These are phyloP conservation scores for Orchesella flavescens DNA, from an alignment of 2,888 invertebrate genomes.

Conservation along the genomic window DNA sequence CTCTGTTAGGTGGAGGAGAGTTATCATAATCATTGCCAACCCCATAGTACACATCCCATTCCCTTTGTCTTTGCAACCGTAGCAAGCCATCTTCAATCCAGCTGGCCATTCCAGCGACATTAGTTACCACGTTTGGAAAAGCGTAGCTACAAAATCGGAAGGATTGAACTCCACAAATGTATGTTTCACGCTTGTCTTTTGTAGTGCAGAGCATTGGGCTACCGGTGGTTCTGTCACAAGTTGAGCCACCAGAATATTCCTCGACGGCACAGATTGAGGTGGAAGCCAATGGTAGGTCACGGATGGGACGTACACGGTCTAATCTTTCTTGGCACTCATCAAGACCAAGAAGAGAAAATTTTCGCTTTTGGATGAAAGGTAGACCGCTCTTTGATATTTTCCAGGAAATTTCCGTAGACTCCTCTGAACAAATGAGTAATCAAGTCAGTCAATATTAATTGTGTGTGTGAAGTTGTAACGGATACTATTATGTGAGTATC, in stretches of 20 bases:
- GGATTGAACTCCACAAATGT: slow-evolving; percentile 47
- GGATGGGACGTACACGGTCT: slow-evolving; percentile 30
- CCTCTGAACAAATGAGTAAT: slow-evolving; percentile 13
- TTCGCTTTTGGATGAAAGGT: slow-evolving; percentile 48
- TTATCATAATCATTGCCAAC: slow-evolving; percentile 43
- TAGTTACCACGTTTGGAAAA: slow-evolving; percentile 47
- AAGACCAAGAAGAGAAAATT: slow-evolving; percentile 16
- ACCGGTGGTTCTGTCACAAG: slow-evolving; percentile 42
- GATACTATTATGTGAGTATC: background rate
- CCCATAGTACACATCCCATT: slow-evolving; percentile 40
- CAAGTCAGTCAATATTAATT: background rate
- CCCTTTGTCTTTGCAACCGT: slow-evolving; percentile 20
- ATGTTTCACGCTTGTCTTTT: slow-evolving; percentile 24
- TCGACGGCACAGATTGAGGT: slow-evolving; percentile 41
- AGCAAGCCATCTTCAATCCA: slow-evolving; percentile 53
- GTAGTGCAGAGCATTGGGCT: slow-evolving; percentile 33
- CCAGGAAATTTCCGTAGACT: slow-evolving; percentile 45
- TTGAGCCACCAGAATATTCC: slow-evolving; percentile 39
- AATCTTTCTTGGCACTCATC: slow-evolving; percentile 47
- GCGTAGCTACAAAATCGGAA: slow-evolving; percentile 49
- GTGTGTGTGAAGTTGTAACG: background rate
- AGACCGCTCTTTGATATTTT: slow-evolving; percentile 30
- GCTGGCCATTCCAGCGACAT: slow-evolving; percentile 24
- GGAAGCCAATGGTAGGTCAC: slow-evolving; percentile 23
- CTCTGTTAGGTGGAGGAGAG: background rate